Base-by-base conservation (phyloP, 2,797 vertebrate species). In the Limnodromus scolopaceus region DNA sequence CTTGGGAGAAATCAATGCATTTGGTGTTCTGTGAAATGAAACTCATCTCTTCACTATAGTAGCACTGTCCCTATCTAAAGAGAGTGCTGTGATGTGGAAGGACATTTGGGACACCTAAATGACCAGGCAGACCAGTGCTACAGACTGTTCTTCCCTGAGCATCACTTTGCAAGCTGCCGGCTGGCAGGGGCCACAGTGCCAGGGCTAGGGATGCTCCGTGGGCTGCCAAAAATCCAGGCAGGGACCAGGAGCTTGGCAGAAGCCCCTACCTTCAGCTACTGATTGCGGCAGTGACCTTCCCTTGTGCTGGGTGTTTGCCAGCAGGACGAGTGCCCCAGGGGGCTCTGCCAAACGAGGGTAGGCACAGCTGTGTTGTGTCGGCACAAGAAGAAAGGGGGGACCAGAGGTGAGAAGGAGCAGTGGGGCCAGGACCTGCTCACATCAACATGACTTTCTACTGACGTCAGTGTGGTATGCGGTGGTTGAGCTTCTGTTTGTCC, bases 71-170 rank as follows among this genome's bases (percentile, higher is more conserved):
- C 60, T 53, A 39, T 27, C 28, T 70, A 9, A 82, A 39, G 38
- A 34, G 22, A 5, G 13, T 43, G n/a, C 32, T 6, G 2, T 14
- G 39, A 13, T 0, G 1, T 38, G 27, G 34, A 20, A 89, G n/a
- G 60, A 30, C 22, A 15, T 55, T 66, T 54, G 55, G 16, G 39
- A 18, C 39, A 51, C n/a, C 14, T 8, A 19, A 61, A 30, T 16
- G 43, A 27, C 0, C 0, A 48, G 41, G 16, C 54, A 57, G 39
- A 53, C 2, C 17, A 19, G 41, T 0, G 1, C 43, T 16, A 1
- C 0, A 2, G 19, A 38, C 43, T 39, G 17, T 45, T 46, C 5
- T 54, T 39, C 5, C 9, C 19, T 18, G 11, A 55, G n/a, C 23
- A 9, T 11, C 48, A 15, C 27, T 14, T 41, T 41, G 48, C 7